Percentiles rank a stretch among this genome's conserved stretches.
Conservation (phyloP, 2,797 vertebrate species). For the Artibeus lituratus region DNA sequence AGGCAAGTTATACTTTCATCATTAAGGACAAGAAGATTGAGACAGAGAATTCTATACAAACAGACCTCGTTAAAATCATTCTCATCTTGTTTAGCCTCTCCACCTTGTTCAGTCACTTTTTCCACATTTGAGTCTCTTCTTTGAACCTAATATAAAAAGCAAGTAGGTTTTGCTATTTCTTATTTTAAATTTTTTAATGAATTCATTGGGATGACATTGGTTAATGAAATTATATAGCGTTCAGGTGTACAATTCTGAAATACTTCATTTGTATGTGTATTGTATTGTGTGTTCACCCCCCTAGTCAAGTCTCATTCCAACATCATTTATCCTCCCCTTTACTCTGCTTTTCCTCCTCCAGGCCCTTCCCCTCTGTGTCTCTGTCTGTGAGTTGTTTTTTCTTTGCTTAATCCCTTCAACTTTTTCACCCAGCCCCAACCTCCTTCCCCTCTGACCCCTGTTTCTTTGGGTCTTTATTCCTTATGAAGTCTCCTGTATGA, state of each 20-base stretch:
- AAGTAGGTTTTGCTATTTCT: neutral
- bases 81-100: neutral
- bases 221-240: neutral
- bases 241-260: neutral
- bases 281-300: neutral
- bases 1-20: neutral
- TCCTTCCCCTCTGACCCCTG: neutral
- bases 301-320: neutral
- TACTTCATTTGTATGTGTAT: neutral
- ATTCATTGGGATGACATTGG: neutral
- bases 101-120: neutral
- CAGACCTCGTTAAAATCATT: neutral
- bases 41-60: neutral
- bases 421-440: neutral
- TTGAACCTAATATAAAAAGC: neutral
- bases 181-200: neutral
- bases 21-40: neutral
- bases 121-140: neutral
- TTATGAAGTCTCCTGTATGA: neutral
- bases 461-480: neutral
- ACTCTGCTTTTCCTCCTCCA: neutral
- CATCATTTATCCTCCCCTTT: neutral
- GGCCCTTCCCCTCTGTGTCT: neutral
- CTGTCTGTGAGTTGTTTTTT: neutral
- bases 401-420: neutral